Conservation (phyloP, 2,797 vertebrate genomes). For the Anas bahamensis region DNA sequence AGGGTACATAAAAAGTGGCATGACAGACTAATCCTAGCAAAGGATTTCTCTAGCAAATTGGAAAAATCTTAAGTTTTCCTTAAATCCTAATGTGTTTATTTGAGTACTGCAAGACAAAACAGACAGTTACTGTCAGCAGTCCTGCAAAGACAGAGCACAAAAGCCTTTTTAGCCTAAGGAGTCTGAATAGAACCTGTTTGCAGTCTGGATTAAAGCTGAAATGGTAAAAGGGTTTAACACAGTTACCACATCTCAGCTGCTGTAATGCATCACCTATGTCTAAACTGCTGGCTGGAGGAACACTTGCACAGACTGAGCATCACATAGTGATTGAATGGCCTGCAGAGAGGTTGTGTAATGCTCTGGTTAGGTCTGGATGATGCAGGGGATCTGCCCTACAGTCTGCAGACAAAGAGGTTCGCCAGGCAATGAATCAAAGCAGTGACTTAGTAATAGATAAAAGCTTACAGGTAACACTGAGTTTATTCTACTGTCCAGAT, state of each 20-base stretch:
- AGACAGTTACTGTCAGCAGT: not conserved
- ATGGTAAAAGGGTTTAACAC: not conserved
- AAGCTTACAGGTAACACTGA: not conserved
- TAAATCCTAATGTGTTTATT: not conserved
- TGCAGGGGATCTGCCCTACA: not conserved
- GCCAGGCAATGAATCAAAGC: not conserved
- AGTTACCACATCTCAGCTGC: not conserved
- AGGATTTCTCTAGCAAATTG: not conserved
- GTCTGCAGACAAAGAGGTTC: not conserved
- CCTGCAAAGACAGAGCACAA: not conserved
- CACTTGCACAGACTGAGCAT: not conserved
- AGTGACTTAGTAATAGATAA: not conserved
- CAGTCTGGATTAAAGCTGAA: not conserved
- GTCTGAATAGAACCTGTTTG: not conserved
- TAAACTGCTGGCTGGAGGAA: not conserved
- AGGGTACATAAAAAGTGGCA: not conserved
- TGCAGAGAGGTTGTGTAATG: not conserved
- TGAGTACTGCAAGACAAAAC: not conserved
- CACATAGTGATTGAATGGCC: rapidly evolving
- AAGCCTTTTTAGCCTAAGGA: not conserved
- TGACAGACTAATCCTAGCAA: not conserved
- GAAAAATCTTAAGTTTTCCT: not conserved
- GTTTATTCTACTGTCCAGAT: not conserved
- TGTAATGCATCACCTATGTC: not conserved
- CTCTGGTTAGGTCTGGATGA: not conserved